phyloP scores from a whole-genome alignment of 2,113 vertebrate genomes.

The Terrapene triunguis region DNA sequence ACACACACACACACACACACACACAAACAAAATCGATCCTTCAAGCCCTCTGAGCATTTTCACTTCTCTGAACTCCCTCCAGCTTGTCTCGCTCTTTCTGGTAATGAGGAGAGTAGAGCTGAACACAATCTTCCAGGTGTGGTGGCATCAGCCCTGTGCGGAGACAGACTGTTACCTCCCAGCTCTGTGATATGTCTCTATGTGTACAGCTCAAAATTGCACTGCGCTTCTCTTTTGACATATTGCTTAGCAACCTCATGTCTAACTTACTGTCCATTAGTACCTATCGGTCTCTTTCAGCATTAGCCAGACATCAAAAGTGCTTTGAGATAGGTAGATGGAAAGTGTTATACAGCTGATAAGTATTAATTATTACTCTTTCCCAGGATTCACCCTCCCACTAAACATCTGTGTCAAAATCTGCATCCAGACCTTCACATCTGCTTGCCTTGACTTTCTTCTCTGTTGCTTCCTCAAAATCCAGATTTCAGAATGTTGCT shows the following conservation, averaged over 20 bases:
- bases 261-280: slow-evolving; percentile 24
- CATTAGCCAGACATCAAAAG: not conserved
- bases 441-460: slow-evolving; percentile 45
- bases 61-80: not conserved
- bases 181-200: not conserved
- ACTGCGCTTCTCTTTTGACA: not conserved
- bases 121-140: not conserved
- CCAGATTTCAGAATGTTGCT: not conserved
- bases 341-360: slow-evolving; percentile 1
- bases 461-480: slow-evolving; percentile 16
- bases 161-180: not conserved
- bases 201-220: not conserved
- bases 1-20: too few species aligned
- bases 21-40: too few species aligned
- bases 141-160: not conserved
- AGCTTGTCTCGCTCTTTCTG: not conserved
- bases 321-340: slow-evolving; percentile 15
- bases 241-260: not conserved
- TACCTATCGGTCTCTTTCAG: slow-evolving; percentile 1
- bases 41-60: not conserved
- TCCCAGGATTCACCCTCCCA: not conserved
- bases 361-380: not conserved
- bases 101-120: not conserved
- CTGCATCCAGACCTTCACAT: not conserved
- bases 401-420: not conserved